Base-by-base conservation (phyloP, 2,888 invertebrate genomes). In the Microctonus brassicae region DNA sequence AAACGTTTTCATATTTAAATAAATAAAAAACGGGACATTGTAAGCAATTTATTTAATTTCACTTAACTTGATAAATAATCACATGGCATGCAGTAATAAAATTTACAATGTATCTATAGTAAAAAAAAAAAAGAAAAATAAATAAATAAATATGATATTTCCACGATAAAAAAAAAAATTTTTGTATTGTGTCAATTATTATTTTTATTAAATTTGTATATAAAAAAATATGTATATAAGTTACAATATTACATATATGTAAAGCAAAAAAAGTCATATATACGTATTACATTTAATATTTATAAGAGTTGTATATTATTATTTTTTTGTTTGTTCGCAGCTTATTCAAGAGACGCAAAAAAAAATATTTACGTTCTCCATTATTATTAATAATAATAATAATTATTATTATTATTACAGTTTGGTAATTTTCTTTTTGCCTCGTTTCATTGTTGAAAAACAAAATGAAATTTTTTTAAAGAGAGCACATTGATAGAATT, bases 151-250 rank as follows among this genome's bases (percentile, higher is more conserved):
- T 77, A 76, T 55, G 62, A 81, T 81, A 79, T 80, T 81, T 81
- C 79, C 79, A 80, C 79, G 24, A 65, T 58, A 60, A 42, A 55
- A 47, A 55, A 47, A 34, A 47, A 72, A n/a, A n/a, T n/a, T n/a
- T 22, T 68, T 65, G 67, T 17, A 29, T 67, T 78, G 76, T 77
- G 47, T 47, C 47, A 47, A 47, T 75, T 76, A 76, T 78, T 76
- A 77, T 82, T 82, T 86, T 87, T 86, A 86, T 87, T 87, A 87
- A 86, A 86, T 86, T 86, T 83, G 84, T 86, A 86, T 86, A 86
- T 57, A 68, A 61, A 86, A 87, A 87, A 86, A 87, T 87, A 85
- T 86, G 83, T 87, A 80, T 87, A 86, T 85, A 83, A 84, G 80
- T 84, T 84, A 86, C 83, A 86, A 75, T 80, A 81, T 84, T 78